Evolutionary conservation across 2,113 vertebrate genomes (phyloP).

Genomic region (Theristicus caerulescens): DNA sequence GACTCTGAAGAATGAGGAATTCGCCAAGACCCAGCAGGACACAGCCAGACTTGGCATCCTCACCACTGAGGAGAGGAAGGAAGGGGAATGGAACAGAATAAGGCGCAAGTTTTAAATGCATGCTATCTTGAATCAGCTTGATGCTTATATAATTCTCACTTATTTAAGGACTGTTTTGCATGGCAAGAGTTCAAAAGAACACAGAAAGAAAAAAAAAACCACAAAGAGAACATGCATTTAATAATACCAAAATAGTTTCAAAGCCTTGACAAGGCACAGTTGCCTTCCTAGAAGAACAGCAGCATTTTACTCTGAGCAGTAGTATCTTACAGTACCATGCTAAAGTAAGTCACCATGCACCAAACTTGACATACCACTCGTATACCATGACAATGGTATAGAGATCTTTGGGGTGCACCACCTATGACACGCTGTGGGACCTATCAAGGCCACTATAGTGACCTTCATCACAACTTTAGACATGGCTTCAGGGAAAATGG

Average conservation of each 20-base stretch:
- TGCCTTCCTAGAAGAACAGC: neutral
- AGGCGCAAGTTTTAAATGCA: neutral
- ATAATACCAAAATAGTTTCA: neutral
- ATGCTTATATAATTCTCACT: neutral
- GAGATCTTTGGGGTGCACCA: neutral
- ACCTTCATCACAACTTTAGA: neutral
- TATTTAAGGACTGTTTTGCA: neutral
- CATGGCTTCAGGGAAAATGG: accelerated
- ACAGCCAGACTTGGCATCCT: neutral
- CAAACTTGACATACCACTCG: too few relatives aligned
- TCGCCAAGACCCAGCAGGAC: neutral
- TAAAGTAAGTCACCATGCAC: neutral
- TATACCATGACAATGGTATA: neutral
- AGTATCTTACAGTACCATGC: neutral
- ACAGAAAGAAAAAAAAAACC: neutral
- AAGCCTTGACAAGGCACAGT: neutral
- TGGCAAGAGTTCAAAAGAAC: neutral
- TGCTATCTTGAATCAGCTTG: neutral
- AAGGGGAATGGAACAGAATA: neutral
- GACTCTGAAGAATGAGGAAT: neutral
- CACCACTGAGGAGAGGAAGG: neutral
- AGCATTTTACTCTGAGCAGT: neutral
- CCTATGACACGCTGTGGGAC: neutral
- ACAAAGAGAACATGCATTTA: neutral
- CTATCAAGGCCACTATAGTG: accelerated